A percentile compares a stretch with the other conserved stretches of the same genome.
Evolutionary conservation across 1,140 invertebrate species (phyloP).

Genomic region (Xylocopa sonorina): DNA sequence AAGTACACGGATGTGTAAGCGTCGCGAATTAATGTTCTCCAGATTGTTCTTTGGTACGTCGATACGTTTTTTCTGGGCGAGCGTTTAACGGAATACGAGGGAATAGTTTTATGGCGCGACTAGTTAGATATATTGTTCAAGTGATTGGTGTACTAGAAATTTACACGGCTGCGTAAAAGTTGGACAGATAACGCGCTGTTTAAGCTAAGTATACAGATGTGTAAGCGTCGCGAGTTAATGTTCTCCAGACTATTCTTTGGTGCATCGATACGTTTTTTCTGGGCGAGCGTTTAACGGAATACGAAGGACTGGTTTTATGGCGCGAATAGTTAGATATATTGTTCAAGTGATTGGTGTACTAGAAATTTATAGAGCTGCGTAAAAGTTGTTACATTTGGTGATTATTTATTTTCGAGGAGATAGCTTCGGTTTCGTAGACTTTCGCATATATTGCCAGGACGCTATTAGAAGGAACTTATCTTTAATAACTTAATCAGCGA

Average conservation of each 20-base stretch:
- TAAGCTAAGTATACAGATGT: neutral
- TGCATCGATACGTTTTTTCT: neutral
- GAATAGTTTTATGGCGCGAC: neutral
- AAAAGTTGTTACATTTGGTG: too few relatives aligned
- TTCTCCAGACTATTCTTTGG: neutral
- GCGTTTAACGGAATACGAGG: neutral
- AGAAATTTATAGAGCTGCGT: too few relatives aligned
- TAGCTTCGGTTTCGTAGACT: too few relatives aligned
- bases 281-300: neutral
- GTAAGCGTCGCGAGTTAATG: neutral
- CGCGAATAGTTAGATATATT: neutral
- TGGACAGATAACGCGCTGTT: neutral
- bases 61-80: neutral
- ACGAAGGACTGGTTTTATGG: neutral
- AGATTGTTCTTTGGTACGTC: neutral
- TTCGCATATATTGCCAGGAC: too few relatives aligned
- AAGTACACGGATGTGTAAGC: neutral
- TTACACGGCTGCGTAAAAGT: too few relatives aligned
- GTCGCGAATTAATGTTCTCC: neutral
- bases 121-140: neutral
- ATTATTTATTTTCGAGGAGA: too few relatives aligned
- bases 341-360: too few relatives aligned
- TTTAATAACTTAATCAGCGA: too few relatives aligned
- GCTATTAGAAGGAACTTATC: too few relatives aligned
- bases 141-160: too few relatives aligned